These are phyloP conservation scores for Amazona finschi DNA, from an alignment of 2,797 vertebrate genomes.

Conservation along the genomic window DNA sequence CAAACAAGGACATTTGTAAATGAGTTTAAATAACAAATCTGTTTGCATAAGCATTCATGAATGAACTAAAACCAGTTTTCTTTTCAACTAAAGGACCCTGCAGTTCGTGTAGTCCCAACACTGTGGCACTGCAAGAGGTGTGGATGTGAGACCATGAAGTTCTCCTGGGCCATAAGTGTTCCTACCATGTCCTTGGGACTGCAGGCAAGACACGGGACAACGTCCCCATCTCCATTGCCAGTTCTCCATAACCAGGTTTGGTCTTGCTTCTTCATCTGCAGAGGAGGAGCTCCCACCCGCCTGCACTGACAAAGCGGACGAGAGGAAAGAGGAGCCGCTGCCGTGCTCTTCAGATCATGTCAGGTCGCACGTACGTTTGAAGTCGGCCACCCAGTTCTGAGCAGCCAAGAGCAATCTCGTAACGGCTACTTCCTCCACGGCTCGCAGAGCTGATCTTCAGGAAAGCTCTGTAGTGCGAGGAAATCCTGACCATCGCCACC, in stretches of 20 bases:
- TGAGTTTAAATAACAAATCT: neutral
- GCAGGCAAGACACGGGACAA: neutral
- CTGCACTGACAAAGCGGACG: rapidly evolving
- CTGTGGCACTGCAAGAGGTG: neutral
- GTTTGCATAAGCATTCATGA: neutral
- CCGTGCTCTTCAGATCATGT: constrained; percentile 25
- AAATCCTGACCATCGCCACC: constrained; percentile 57
- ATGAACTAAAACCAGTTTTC: neutral
- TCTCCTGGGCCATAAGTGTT: rapidly evolving
- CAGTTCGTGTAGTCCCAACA: rapidly evolving
- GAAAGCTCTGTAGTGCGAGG: constrained; percentile 42
- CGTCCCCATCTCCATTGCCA: neutral
- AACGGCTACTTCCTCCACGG: constrained; percentile 15
- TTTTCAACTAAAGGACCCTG: neutral
- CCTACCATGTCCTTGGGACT: neutral
- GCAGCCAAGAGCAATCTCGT: neutral
- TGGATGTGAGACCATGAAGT: neutral
- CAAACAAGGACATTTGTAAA: neutral
- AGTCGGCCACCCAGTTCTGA: neutral
- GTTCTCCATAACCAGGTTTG: neutral
- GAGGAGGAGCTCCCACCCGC: neutral
- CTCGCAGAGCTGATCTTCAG: constrained; percentile 27
- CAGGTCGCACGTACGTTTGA: constrained; percentile 51
- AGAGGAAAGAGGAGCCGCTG: neutral
- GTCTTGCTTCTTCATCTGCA: neutral